phyloP scores from a whole-genome alignment of 2,113 vertebrate species.

The Dromas ardeola region DNA sequence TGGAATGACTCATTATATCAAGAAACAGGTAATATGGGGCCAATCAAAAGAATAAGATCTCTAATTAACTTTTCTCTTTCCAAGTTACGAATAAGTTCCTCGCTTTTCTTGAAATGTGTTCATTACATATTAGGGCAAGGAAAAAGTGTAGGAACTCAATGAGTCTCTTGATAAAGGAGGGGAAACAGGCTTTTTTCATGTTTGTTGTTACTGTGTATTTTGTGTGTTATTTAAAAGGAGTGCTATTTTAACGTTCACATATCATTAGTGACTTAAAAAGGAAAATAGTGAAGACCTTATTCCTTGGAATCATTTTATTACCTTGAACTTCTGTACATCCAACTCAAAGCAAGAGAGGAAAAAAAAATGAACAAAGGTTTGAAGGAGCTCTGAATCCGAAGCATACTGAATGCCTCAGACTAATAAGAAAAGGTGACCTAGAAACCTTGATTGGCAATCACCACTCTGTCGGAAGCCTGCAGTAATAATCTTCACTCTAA shows the following conservation, averaged over 20 bases:
- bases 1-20: neutral
- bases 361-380: neutral
- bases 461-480: conserved; percentile 46
- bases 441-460: conserved; percentile 70
- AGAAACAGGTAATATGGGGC: neutral
- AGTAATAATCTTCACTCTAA: conserved; percentile 66
- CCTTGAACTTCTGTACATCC: conserved; percentile 3
- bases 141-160: neutral
- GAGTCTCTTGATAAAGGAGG: neutral
- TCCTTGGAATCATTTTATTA: neutral
- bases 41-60: neutral
- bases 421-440: conserved; percentile 65
- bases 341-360: neutral
- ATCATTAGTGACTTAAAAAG: neutral
- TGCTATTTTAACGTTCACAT: neutral
- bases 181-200: neutral
- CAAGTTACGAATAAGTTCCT: neutral
- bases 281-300: neutral
- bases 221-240: neutral
- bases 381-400: conserved; percentile 1
- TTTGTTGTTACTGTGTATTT: neutral
- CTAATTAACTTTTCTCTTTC: neutral
- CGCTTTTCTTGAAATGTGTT: neutral
- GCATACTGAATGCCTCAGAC: neutral
- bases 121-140: neutral